phyloP scores from a whole-genome alignment of 2,113 vertebrate species.

The Pica pica region DNA sequence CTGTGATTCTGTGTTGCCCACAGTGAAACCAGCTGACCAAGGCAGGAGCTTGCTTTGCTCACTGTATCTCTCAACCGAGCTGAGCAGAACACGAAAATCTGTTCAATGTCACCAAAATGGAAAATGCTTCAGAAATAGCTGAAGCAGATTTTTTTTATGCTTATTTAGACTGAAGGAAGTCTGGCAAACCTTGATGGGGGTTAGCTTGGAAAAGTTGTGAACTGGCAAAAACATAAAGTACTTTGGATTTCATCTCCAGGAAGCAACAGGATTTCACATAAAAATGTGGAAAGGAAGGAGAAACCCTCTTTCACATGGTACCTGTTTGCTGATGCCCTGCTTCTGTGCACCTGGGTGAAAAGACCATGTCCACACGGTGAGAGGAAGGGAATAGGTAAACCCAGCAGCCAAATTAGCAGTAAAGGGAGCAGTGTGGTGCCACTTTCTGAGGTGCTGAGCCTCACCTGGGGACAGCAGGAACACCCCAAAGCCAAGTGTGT shows the following conservation, averaged over 20 bases:
- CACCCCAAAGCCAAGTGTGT: neutral
- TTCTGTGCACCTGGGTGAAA: neutral
- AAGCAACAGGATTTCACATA: neutral
- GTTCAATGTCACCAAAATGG: neutral
- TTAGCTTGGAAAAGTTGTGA: neutral
- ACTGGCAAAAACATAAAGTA: neutral
- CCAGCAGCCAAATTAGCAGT: neutral
- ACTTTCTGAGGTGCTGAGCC: neutral
- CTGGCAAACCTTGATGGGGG: neutral
- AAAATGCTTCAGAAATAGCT: neutral
- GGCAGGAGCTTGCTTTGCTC: neutral
- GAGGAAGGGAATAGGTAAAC: neutral
- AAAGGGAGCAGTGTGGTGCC: neutral
- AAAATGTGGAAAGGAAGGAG: neutral
- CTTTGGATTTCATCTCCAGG: neutral
- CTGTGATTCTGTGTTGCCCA: neutral
- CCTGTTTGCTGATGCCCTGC: neutral
- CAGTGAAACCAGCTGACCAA: neutral
- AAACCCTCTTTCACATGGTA: neutral
- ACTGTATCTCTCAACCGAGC: fast-evolving
- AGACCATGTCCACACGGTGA: fast-evolving
- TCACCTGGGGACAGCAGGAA: neutral
- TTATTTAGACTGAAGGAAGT: neutral
- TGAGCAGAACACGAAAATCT: neutral
- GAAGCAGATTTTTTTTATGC: neutral